Conservation (phyloP, 30 jellyfish, hydroid and myxozoan genomes). For the Catostylus mosaicus region DNA sequence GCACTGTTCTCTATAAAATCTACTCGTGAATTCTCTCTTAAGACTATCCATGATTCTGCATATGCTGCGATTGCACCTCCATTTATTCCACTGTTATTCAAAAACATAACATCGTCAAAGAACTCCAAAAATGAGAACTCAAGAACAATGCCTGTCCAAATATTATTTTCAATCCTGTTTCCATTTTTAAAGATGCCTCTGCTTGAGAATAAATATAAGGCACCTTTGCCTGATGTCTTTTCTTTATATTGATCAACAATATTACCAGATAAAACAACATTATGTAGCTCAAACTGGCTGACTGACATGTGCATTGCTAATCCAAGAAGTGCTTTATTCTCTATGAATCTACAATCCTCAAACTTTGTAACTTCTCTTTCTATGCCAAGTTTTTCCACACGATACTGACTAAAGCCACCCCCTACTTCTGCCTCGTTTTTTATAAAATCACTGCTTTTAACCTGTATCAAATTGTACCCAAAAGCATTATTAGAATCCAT, state of each 20-base stretch:
- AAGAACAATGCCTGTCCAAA: slow-evolving; percentile 69
- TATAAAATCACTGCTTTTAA: slow-evolving; percentile 9
- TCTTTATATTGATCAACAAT: neutral
- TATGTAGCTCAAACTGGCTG: slow-evolving; percentile 29
- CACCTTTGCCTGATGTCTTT: slow-evolving; percentile 49
- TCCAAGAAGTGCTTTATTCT: slow-evolving; percentile 34
- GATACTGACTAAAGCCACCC: slow-evolving; percentile 47
- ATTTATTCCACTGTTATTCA: slow-evolving; percentile 60
- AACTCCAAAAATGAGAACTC: slow-evolving; percentile 57
- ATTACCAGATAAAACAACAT: slow-evolving; percentile 2
- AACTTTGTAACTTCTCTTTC: slow-evolving; percentile 21
- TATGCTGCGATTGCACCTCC: slow-evolving; percentile 86
- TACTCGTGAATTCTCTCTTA: slow-evolving; percentile 32
- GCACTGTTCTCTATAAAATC: slow-evolving; percentile 53
- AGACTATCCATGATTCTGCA: slow-evolving; percentile 63
- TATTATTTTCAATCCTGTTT: slow-evolving; percentile 27
- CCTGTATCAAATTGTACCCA: slow-evolving; percentile 9
- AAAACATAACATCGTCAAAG: slow-evolving; percentile 25
- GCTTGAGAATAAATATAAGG: slow-evolving; percentile 38
- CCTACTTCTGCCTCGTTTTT: slow-evolving; percentile 19
- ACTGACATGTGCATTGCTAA: slow-evolving; percentile 51
- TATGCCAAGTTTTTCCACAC: slow-evolving; percentile 6
- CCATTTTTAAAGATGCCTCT: slow-evolving; percentile 12
- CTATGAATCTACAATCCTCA: slow-evolving; percentile 13
- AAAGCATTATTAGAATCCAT: slow-evolving; percentile 19